Percentiles rank a stretch among this genome's conserved stretches.
Evolutionary conservation across 2,888 invertebrate species (phyloP).

Genomic region (Agrochola lychnidis): DNA sequence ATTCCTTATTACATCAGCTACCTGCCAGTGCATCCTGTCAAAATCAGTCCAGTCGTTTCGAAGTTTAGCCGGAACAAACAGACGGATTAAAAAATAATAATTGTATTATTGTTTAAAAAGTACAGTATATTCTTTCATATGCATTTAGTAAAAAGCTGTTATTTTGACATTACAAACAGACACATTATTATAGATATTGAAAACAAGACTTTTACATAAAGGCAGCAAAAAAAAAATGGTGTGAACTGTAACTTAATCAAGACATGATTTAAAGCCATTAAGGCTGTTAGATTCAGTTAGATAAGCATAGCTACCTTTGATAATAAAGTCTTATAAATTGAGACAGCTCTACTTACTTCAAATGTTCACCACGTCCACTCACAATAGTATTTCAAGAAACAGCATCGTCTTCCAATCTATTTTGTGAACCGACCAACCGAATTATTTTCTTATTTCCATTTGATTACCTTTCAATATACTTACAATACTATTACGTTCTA

Average conservation of each 20-base stretch:
- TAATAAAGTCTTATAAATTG: not conserved
- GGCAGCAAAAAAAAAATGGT: too few species aligned
- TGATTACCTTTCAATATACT: conserved; percentile 42
- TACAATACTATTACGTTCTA: conserved; percentile 21
- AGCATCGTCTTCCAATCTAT: conserved; percentile 21
- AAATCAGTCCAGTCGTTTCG: too few species aligned
- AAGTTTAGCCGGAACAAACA: too few species aligned
- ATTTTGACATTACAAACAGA: too few species aligned
- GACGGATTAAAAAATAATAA: too few species aligned
- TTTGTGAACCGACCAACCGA: conserved; percentile 18
- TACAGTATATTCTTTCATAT: too few species aligned
- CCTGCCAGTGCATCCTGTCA: too few species aligned
- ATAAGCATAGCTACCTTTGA: not conserved
- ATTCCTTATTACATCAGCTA: too few species aligned
- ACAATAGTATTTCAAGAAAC: conserved; percentile 24
- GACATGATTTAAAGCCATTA: not conserved
- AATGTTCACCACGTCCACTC: conserved; percentile 17
- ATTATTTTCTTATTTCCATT: conserved; percentile 41
- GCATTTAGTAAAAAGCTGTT: too few species aligned
- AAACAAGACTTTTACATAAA: not conserved
- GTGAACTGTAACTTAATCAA: not conserved
- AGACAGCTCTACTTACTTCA: conserved; percentile 4
- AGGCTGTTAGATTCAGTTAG: not conserved
- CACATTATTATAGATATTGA: too few species aligned
- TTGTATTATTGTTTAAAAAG: too few species aligned